These are phyloP conservation scores for Cinara cedri DNA, from an alignment of 2,888 invertebrate species.

Conservation along the genomic window DNA sequence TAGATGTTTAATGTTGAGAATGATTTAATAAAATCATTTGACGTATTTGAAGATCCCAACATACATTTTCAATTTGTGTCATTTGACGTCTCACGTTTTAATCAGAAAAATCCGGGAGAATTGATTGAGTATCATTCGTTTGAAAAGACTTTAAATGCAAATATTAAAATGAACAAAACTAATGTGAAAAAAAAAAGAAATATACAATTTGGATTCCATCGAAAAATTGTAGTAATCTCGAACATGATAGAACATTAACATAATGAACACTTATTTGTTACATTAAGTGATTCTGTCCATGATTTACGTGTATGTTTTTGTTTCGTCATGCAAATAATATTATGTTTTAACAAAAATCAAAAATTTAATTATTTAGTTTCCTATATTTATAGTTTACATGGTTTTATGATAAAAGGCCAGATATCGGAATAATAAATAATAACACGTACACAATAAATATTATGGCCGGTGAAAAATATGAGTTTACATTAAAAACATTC, in stretches of 20 bases:
- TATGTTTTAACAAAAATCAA: neutral
- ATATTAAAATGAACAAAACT: neutral
- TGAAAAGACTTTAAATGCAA: constrained; percentile 7
- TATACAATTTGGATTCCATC: neutral
- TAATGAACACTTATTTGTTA: constrained; percentile 18
- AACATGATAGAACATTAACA: constrained; percentile 8
- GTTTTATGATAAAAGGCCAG: constrained; percentile 24
- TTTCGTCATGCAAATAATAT: neutral
- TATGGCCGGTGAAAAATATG: neutral
- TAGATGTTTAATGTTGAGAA: neutral
- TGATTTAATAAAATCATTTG: neutral
- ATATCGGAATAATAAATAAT: constrained; percentile 21
- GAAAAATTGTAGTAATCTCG: neutral
- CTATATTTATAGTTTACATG: constrained; percentile 23
- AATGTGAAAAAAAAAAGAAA: neutral
- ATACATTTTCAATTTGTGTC: neutral
- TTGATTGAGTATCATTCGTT: neutral
- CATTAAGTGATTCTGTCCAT: neutral
- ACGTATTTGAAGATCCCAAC: neutral
- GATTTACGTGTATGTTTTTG: constrained; percentile 27
- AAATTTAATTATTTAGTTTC: neutral
- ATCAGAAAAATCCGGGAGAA: neutral
- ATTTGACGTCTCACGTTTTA: neutral
- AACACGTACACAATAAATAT: neutral
- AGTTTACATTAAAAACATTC: constrained; percentile 10